A percentile compares a stretch with the other conserved stretches of the same genome.
Evolutionary conservation across 2,888 invertebrate species (phyloP).

Genomic region (Ophion slaviceki): DNA sequence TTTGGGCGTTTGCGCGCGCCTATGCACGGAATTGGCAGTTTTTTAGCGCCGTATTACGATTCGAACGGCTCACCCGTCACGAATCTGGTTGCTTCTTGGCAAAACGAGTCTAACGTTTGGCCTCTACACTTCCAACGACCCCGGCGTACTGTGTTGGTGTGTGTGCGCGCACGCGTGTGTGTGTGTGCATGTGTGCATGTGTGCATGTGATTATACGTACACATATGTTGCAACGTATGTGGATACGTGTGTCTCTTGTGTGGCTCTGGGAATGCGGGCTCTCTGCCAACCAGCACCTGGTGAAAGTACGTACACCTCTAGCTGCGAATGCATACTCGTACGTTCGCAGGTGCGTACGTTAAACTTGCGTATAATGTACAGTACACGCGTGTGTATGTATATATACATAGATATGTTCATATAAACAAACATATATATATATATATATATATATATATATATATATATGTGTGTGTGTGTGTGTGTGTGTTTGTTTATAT

Average conservation of each 20-base stretch:
- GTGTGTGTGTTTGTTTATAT: too few relatives aligned
- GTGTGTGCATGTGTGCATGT: too few relatives aligned
- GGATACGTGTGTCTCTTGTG: not conserved
- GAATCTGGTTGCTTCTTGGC: constrained; percentile 14
- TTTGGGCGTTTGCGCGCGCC: too few relatives aligned
- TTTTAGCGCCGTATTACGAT: constrained; percentile 10
- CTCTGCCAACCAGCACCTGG: constrained; percentile 61
- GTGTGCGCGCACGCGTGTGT: too few relatives aligned
- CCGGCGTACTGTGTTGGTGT: too few relatives aligned
- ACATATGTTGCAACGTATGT: too few relatives aligned
- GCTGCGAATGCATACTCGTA: constrained; percentile 35
- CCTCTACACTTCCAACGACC: not conserved
- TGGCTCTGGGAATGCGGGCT: constrained; percentile 47
- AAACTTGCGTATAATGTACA: constrained; percentile 16
- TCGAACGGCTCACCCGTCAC: constrained; percentile 5
- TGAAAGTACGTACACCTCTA: constrained; percentile 69
- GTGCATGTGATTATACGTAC: too few relatives aligned
- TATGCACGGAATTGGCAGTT: not conserved
- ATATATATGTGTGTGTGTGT: too few relatives aligned
- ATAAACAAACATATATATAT: too few relatives aligned
- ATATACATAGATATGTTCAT: too few relatives aligned
- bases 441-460: too few relatives aligned
- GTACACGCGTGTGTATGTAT: not conserved
- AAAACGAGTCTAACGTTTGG: constrained; percentile 14
- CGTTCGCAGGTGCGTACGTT: constrained; percentile 63